Evolutionary conservation across 2,888 invertebrate genomes (phyloP), one percentile per base, ranked within the genome.

Genomic region (Argyresthia goedartella): DNA sequence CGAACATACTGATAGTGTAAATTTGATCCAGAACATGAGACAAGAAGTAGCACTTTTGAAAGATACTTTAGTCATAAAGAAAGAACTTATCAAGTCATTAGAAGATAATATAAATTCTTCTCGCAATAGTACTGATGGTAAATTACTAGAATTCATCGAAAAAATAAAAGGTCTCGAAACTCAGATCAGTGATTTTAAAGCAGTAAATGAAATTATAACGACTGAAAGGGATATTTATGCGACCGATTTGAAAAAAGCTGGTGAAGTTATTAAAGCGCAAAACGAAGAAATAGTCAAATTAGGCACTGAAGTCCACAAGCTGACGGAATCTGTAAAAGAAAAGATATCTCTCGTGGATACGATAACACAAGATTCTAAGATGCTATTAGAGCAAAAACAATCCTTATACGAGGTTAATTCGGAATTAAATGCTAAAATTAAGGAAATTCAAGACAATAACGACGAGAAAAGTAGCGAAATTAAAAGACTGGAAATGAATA

Each of bases 261-360:
- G 67, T 42, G 66, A 67, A 7, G 74, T 66, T 9, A 70, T 78
- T 14, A 68, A 67, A 54, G 63, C 70, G 8, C 79, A 80, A 54
- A 71, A 77, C 45, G 59, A 63, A 1, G 76, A 76, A 51, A 57
- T 88, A 33, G 73, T 78, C 39, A 67, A 65, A 16, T 75, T 88
- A 61, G 67, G 82, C 1, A 63, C 73, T 6, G 78, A 85, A 53
- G 70, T 78, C 54, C 53, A 75, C 11, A 58, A 69, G n/a, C 59
- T 85, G n/a, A 72, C 65, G 57, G 71, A 77, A 56, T 66, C 74
- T 1, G 60, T 78, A 0, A 75, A 74, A 47, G 72, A 81, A 13
- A 71, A 78, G 35, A 66, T 69, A 4, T 57, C 62, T 9, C 57
- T 68, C 1, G 73, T 78, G 53, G 73, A 81, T 3, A 75, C 67